Evolutionary conservation across 2,113 vertebrate species (phyloP), one percentile per base, ranked within the genome.

Genomic region (Pseudopipra pipra): DNA sequence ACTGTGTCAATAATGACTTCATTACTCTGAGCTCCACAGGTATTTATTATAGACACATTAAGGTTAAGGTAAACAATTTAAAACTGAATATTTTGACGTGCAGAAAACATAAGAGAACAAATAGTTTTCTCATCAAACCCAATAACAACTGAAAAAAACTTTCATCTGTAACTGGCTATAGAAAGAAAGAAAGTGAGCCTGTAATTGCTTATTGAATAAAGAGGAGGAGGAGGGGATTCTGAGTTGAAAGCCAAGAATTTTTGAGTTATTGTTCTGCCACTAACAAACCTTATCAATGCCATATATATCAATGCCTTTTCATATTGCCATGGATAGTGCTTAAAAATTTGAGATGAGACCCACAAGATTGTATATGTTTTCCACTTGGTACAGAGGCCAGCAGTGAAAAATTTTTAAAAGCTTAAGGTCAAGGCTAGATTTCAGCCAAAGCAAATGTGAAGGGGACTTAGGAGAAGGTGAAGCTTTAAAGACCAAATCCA

Each of bases 361-460:
- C 14, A 13, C 0, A 0, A 79, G 43, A 68, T 11, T 37, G 28
- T 37, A 13, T 14, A 30, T 4, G 3, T 61, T 47, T 1, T 21
- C 27, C 73, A 5, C 14, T 49, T 47, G 5, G 1, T 44, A 62
- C 41, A 24, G 18, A 62, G 21, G 3, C 7, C 20, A 71, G 8
- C 4, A 93, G 33, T 25, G 12, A 73, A 68, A 46, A 10, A 4
- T n/a, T 71, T 47, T 8, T 27, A 1, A 58, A 39, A 85, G 72
- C 22, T 41, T 47, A 70, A 71, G 12, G 12, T 10, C 37, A 59
- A 61, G 23, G 35, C 39, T 14, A 81, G 9, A 19, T 61, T 58
- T 47, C 8, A 67, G 5, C 3, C 19, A 49, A 77, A 80, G 5
- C 2, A 71, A 62, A 71, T 28, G 5, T 47, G 22, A 65, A 89